Base-by-base conservation (phyloP, 2,113 vertebrate species). In the Hippocampus mohnikei region DNA sequence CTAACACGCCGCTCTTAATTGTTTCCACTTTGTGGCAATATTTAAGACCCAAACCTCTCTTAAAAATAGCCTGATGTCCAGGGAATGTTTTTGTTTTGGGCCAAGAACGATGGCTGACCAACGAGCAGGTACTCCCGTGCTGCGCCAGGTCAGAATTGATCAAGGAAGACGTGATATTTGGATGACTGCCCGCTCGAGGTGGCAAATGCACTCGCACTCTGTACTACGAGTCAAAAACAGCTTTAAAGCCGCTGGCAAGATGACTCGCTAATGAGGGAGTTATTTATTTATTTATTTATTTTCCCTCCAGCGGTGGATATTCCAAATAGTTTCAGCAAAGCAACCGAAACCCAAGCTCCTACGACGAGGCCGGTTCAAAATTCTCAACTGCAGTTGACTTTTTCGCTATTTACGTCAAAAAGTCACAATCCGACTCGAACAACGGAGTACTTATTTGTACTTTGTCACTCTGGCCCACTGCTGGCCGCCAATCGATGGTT, bases 1-100 rank as follows among this genome's bases (percentile, higher is more conserved):
- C 92, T 92, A 93, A 91, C 91, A 92, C 67, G 68, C 64, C 71
- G 76, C 84, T 93, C 87, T 94, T 95, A 95, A 95, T 93, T 94
- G 85, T 89, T 93, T 94, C 90, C 92, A 88, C 91, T 91, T 77
- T 66, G 87, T 89, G 90, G 85, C 85, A 93, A 90, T 94, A 90
- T 91, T 94, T 93, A 92, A 93, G 87, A 92, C 86, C 85, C 81
- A 87, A 78, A 85, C 79, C 89, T 10, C 12, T 87, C 84, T 78
- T 88, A 88, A 87, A 89, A 79, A 90, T 90, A 87, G 85, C 83
- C 83, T 87, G 87, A 87, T 70, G 77, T 85, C 86, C 66, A 46
- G 79, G 85, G 84, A 81, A 76, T 13, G 21, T 21, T 56, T 80
- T 82, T 85, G 33, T 37, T 81, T 79, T 76, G 67, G 33, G 72